A percentile compares a stretch with the other conserved stretches of the same genome.
phyloP scores from a whole-genome alignment of 2,888 invertebrate species.

The Bhutanitis thaidina region DNA sequence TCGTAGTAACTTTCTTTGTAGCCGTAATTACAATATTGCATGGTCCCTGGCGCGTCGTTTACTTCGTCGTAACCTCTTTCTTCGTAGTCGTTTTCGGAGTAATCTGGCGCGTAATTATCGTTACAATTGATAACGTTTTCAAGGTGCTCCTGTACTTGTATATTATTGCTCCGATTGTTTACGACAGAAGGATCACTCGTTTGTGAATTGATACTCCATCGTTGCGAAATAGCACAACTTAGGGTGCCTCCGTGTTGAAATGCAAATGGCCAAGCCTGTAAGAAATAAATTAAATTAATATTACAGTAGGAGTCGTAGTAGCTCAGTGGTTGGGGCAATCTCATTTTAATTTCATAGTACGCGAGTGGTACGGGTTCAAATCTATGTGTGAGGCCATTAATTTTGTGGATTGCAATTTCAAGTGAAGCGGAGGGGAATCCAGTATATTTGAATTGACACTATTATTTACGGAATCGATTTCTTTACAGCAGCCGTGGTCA shows the following conservation, averaged over 20 bases:
- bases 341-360: too few relatives aligned
- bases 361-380: too few relatives aligned
- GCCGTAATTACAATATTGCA: slow-evolving; percentile 63
- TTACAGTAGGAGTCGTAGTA: too few relatives aligned
- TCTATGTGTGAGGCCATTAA: too few relatives aligned
- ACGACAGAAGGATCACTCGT: slow-evolving; percentile 31
- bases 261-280: slow-evolving; percentile 91
- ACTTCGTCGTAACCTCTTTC: slow-evolving; percentile 57
- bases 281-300: slow-evolving; percentile 32
- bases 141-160: slow-evolving; percentile 28
- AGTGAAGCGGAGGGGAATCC: too few relatives aligned
- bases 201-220: slow-evolving; percentile 60
- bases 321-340: too few relatives aligned
- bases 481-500: too few relatives aligned
- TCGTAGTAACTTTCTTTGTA: slow-evolving; percentile 68
- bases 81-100: slow-evolving; percentile 63
- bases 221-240: slow-evolving; percentile 65
- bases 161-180: slow-evolving; percentile 28
- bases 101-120: slow-evolving; percentile 51
- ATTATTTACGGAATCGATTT: too few relatives aligned
- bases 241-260: slow-evolving; percentile 83
- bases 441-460: too few relatives aligned
- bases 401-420: too few relatives aligned
- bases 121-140: slow-evolving; percentile 31
- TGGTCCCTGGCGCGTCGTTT: slow-evolving; percentile 41